phyloP scores from a whole-genome alignment of 2,797 vertebrate genomes.

The Phoxinus dragarum region DNA sequence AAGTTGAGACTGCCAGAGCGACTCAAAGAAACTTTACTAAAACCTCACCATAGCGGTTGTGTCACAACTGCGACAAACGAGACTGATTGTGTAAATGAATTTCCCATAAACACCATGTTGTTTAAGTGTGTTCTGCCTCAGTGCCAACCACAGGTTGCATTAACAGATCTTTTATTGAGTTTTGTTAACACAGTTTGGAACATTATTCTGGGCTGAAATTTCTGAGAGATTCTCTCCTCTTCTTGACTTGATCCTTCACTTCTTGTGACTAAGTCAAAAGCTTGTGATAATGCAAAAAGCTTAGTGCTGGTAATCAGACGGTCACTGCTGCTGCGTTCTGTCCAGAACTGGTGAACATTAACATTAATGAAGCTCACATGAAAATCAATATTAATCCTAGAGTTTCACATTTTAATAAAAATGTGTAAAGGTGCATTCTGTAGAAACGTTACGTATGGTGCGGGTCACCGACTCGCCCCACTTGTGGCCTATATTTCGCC shows the following conservation, averaged over 20 bases:
- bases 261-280: neutral
- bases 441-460: too few species aligned
- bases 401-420: too few species aligned
- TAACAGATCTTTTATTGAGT: neutral
- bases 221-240: neutral
- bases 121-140: neutral
- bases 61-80: neutral
- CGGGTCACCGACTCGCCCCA: too few species aligned
- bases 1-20: neutral
- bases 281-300: too few species aligned
- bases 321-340: too few species aligned
- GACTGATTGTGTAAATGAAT: neutral
- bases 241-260: neutral
- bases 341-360: too few species aligned
- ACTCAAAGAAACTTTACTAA: neutral
- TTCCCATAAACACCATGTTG: neutral
- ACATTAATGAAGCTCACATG: too few species aligned
- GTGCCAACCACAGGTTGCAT: neutral
- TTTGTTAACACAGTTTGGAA: neutral
- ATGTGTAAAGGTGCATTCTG: too few species aligned
- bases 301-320: too few species aligned
- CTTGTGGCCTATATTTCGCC: too few species aligned
- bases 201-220: too few species aligned
- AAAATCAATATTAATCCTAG: too few species aligned
- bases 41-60: neutral